phyloP scores from a whole-genome alignment of 2,797 vertebrate genomes.

The Babyrousa celebensis region DNA sequence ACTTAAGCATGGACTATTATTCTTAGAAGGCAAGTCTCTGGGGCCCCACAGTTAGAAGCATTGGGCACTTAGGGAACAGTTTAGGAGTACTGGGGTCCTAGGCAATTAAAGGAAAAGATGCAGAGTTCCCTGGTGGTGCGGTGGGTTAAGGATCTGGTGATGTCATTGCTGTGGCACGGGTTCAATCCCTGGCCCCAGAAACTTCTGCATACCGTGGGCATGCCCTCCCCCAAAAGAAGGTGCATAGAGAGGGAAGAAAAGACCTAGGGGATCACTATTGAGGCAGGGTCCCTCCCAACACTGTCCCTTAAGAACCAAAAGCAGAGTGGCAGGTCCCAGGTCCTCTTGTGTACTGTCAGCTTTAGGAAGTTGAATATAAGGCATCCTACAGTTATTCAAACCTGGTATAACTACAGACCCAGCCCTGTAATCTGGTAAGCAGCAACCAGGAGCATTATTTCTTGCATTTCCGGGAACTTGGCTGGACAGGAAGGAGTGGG shows the following conservation, averaged over 20 bases:
- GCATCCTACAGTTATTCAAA: not conserved
- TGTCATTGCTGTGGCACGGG: too few relatives aligned
- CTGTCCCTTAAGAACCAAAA: conserved; percentile 17
- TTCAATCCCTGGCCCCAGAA: too few relatives aligned
- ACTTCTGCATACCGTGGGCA: too few relatives aligned
- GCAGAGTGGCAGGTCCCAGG: not conserved
- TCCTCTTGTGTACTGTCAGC: not conserved
- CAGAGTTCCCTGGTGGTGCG: too few relatives aligned
- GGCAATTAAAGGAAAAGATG: not conserved
- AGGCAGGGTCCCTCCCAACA: not conserved
- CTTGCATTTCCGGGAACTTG: not conserved
- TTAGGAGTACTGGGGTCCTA: not conserved
- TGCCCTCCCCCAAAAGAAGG: too few relatives aligned
- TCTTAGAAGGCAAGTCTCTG: conserved; percentile 14
- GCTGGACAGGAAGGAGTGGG: not conserved
- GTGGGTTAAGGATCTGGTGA: too few relatives aligned
- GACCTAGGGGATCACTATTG: not conserved
- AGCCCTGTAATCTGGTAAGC: not conserved
- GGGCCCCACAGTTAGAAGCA: not conserved
- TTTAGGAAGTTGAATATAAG: not conserved
- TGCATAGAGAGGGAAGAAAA: too few relatives aligned
- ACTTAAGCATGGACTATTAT: not conserved
- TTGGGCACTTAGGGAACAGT: not conserved
- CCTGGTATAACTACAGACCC: not conserved
- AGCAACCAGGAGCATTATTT: not conserved